phyloP scores from a whole-genome alignment of 2,797 vertebrate species.

The Muscicapa striata region DNA sequence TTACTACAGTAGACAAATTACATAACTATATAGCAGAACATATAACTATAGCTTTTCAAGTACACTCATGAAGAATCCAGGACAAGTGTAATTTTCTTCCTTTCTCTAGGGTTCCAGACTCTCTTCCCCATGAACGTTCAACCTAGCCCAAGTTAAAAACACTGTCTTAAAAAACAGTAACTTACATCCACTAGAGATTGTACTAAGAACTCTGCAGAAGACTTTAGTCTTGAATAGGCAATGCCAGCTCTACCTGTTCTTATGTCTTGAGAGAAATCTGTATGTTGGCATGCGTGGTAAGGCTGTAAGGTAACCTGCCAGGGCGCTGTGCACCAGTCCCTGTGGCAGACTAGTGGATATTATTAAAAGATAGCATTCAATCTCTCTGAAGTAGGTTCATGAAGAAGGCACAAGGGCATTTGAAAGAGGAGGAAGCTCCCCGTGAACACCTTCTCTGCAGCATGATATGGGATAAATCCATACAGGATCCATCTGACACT shows the following conservation, averaged over 20 bases:
- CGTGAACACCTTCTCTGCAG: rapidly evolving
- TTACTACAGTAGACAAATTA: not conserved
- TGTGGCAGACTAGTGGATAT: too few species aligned
- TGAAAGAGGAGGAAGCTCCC: not conserved
- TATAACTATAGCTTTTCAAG: not conserved
- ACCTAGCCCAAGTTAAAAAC: not conserved
- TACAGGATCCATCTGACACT: not conserved
- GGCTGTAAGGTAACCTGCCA: not conserved
- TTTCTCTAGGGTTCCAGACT: not conserved
- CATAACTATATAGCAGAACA: not conserved
- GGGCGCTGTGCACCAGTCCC: not conserved
- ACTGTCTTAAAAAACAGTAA: not conserved
- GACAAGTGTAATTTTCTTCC: not conserved
- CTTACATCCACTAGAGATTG: not conserved
- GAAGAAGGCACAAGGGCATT: not conserved
- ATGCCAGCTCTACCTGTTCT: not conserved
- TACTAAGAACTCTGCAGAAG: not conserved
- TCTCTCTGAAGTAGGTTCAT: not conserved
- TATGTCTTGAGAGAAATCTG: not conserved
- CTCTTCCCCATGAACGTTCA: not conserved
- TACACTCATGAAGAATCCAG: not conserved
- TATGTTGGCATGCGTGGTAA: rapidly evolving
- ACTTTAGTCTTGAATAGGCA: not conserved
- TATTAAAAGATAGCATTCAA: not conserved
- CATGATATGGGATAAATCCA: not conserved